Conservation (phyloP, 2,888 invertebrate genomes). For the Desoria tigrina region DNA sequence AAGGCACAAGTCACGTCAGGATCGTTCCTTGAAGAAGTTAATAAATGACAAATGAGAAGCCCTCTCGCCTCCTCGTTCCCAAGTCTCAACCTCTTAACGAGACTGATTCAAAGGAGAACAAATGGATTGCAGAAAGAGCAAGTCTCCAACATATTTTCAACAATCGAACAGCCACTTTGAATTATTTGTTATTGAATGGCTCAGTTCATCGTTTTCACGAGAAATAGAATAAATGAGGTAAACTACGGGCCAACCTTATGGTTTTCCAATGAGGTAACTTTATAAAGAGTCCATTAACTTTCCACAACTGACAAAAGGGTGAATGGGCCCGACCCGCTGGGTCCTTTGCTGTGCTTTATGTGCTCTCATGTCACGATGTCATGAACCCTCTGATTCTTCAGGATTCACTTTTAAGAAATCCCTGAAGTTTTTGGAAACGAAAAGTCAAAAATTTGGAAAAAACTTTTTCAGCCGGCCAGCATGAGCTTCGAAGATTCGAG, state of each 20-base stretch:
- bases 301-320: constrained; percentile 42
- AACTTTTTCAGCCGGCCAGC: constrained; percentile 20
- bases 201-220: constrained; percentile 10
- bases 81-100: constrained; percentile 9
- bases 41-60: not conserved
- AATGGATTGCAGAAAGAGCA: constrained; percentile 25
- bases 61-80: not conserved
- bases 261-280: constrained; percentile 41
- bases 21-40: not conserved
- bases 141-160: constrained; percentile 24
- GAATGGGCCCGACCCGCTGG: constrained; percentile 35
- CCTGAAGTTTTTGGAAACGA: constrained; percentile 7
- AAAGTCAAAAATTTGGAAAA: constrained; percentile 16
- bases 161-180: constrained; percentile 23
- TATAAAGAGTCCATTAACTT: constrained; percentile 41
- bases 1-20: constrained; percentile 8
- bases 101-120: constrained; percentile 18
- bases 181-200: constrained; percentile 21
- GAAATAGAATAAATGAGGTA: not conserved
- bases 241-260: constrained; percentile 12
- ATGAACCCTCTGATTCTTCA: constrained; percentile 26
- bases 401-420: constrained; percentile 8
- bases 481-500: constrained; percentile 4
- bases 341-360: constrained; percentile 32
- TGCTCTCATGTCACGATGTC: constrained; percentile 30